phyloP scores from a whole-genome alignment of 2,797 vertebrate species.

The Lutjanus argentimaculatus region DNA sequence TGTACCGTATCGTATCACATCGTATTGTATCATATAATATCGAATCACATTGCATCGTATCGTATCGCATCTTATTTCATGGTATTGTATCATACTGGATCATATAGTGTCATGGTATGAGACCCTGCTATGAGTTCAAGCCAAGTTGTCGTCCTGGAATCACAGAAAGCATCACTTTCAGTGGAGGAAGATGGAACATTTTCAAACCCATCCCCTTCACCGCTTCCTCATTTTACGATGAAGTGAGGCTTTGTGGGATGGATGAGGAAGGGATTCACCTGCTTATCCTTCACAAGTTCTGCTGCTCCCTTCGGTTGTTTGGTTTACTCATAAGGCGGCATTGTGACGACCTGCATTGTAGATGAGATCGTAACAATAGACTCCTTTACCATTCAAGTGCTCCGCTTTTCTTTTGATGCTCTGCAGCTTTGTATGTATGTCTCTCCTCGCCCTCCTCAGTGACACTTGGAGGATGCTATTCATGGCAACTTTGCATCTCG shows the following conservation, averaged over 20 bases:
- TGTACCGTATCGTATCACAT: too few relatives aligned
- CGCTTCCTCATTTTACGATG: not conserved
- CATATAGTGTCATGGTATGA: too few relatives aligned
- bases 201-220: not conserved
- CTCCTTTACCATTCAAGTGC: conserved; percentile 34
- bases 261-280: conserved; percentile 10
- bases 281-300: conserved; percentile 17
- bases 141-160: not conserved
- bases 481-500: conserved; percentile 1
- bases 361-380: conserved; percentile 43
- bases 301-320: conserved; percentile 13
- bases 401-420: conserved; percentile 37
- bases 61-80: too few relatives aligned
- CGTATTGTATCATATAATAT: not conserved
- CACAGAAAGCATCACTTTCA: not conserved
- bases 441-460: conserved; percentile 26
- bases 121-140: too few relatives aligned
- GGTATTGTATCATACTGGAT: not conserved
- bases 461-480: conserved; percentile 53
- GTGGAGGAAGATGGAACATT: not conserved
- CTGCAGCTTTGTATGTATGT: conserved; percentile 20
- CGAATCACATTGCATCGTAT: not conserved
- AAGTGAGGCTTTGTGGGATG: not conserved
- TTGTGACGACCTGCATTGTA: conserved; percentile 20
- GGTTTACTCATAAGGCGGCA: conserved; percentile 30